Base-by-base conservation (phyloP, 37 sponge, comb jelly and placozoan genomes). In the Corticium candelabrum region DNA sequence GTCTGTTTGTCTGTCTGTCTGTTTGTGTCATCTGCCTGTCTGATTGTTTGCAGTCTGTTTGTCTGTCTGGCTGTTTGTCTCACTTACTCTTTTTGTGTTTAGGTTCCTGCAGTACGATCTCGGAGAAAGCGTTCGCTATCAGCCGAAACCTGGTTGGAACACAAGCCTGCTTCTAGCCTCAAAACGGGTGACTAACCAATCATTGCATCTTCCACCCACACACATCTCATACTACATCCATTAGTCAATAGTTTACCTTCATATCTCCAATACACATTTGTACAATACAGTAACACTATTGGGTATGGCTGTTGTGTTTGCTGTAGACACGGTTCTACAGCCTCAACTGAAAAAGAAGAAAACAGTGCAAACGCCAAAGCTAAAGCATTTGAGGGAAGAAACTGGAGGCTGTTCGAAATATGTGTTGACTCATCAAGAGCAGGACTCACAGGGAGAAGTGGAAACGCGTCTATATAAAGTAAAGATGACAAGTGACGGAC, bases 311-410 rank as follows among this genome's bases (percentile, higher is more conserved):
- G n/a, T n/a, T n/a, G n/a, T n/a, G n/a, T n/a, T n/a, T 15, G 5
- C 21, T 15, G 35, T 15, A 89, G 92, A 83, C 34, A 87, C 81
- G 67, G 69, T 97, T 34, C 77, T 93, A 21, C 95, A 93, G 79
- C 99, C 94, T 0, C 81, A 68, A 34, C 41, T 93, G 40, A 93
- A 93, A 77, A 93, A 91, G 81, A 97, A 93, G 85, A 93, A 85
- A 68, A 93, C 92, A 3, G 92, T 97, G 15, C 73, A 79, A 3
- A 89, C 85, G 35, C 99, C 99, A 0, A 85, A 87, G 33, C 76
- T 85, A 1, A 89, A 83, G 67, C 82, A 93, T 50, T 76, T 97
- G 15, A 82, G 41, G 38, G 81, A 81, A 36, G 70, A 83, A 2
- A 57, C 80, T n/a, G 80, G 77, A 30, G 1, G 71, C 34, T 83